These are phyloP conservation scores for Busseola fusca DNA, from an alignment of 2,888 invertebrate genomes.

Conservation along the genomic window DNA sequence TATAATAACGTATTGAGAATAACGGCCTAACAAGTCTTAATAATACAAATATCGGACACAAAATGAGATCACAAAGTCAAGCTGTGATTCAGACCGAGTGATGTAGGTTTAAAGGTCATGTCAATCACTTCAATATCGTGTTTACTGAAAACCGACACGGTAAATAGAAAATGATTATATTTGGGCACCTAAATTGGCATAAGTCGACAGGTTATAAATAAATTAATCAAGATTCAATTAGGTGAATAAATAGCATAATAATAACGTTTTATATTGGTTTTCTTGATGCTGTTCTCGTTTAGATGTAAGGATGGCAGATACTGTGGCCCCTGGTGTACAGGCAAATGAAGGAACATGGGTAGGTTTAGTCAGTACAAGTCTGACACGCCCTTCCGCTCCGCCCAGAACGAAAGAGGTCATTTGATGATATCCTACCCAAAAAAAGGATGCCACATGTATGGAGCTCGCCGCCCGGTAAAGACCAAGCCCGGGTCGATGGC, in stretches of 20 bases:
- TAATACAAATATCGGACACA: conserved; percentile 29
- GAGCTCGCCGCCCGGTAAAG: too few species aligned
- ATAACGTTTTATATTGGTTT: background rate
- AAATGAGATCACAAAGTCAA: conserved; percentile 40
- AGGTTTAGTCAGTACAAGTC: too few species aligned
- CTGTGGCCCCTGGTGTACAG: too few species aligned
- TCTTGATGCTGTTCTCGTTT: background rate
- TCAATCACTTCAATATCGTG: conserved; percentile 22
- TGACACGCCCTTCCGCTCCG: too few species aligned
- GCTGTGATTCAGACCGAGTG: conserved; percentile 29
- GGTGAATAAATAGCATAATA: background rate
- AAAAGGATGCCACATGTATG: too few species aligned
- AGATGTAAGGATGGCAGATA: too few species aligned
- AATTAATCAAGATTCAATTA: background rate
- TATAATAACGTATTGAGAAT: conserved; percentile 18
- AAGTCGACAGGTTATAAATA: conserved; percentile 15
- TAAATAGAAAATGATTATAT: conserved; percentile 31
- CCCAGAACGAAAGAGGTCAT: too few species aligned
- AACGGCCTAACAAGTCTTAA: conserved; percentile 15
- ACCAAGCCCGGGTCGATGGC: too few species aligned
- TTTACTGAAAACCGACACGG: conserved; percentile 26
- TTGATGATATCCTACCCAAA: too few species aligned
- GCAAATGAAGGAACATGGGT: too few species aligned
- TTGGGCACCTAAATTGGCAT: conserved; percentile 10
- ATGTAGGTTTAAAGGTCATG: conserved; percentile 48